Percentiles rank a stretch among this genome's conserved stretches.
Evolutionary conservation across 2,113 vertebrate genomes (phyloP).

Genomic region (Eudorcas thomsonii): DNA sequence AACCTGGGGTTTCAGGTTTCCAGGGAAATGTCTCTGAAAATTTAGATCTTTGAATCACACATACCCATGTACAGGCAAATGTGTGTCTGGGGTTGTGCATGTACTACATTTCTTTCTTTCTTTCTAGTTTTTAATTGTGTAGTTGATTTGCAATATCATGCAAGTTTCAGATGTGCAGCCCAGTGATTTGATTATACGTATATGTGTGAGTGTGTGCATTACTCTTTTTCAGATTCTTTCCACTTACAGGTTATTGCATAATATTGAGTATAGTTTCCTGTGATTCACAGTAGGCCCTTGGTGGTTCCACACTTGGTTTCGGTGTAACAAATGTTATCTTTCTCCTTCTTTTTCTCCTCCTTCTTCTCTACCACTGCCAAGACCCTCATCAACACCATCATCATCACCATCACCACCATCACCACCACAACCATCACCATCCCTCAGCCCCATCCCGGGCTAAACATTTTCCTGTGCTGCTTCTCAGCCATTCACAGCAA

Average conservation of each 20-base stretch:
- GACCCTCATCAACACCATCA: too few species aligned
- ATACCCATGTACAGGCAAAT: neutral
- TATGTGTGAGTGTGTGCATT: too few species aligned
- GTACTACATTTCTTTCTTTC: too few species aligned
- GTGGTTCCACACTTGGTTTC: neutral
- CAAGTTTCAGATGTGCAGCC: neutral
- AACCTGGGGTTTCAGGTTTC: conserved; percentile 56
- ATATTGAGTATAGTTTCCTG: neutral
- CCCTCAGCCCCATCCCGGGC: neutral
- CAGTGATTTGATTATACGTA: neutral
- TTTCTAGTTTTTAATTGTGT: neutral
- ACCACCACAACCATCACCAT: rapidly evolving
- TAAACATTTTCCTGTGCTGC: neutral
- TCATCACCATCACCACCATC: too few species aligned
- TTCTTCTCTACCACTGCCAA: rapidly evolving
- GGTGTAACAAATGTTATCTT: neutral
- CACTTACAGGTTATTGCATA: neutral
- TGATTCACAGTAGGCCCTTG: neutral
- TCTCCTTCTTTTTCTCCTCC: too few species aligned
- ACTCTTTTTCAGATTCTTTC: neutral
- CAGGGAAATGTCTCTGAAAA: neutral
- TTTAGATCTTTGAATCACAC: neutral
- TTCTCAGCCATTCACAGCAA: neutral
- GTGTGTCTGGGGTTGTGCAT: neutral
- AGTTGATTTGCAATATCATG: neutral